phyloP scores from a whole-genome alignment of 2,113 vertebrate species.

The Pteronura brasiliensis region DNA sequence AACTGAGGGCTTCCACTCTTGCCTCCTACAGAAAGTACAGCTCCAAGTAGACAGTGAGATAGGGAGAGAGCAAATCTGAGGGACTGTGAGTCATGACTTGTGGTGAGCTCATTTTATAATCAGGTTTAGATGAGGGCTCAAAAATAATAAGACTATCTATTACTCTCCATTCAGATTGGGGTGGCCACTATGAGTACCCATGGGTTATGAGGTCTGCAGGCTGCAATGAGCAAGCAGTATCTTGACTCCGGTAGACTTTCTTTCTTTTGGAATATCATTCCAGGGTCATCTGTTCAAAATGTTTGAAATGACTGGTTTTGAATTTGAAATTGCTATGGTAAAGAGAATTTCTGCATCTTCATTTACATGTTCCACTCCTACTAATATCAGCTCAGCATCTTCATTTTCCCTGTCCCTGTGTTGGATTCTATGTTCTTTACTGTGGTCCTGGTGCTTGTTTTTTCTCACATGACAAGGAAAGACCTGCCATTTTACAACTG shows the following conservation, averaged over 20 bases:
- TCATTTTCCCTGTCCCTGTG: rapidly evolving
- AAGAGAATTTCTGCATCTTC: constrained; percentile 21
- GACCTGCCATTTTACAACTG: background rate
- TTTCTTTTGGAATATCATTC: background rate
- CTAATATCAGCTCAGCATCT: background rate
- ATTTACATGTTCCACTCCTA: background rate
- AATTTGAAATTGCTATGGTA: background rate
- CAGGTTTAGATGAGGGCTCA: background rate
- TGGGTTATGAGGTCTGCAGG: background rate
- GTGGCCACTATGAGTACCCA: rapidly evolving
- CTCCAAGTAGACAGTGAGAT: background rate
- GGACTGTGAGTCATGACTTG: background rate
- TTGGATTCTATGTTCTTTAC: background rate
- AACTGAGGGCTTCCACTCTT: background rate
- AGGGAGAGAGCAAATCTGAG: background rate
- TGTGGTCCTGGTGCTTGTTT: background rate
- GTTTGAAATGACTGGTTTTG: constrained; percentile 28
- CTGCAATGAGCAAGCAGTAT: background rate
- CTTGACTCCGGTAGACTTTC: background rate
- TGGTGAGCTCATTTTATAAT: background rate
- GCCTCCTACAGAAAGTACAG: background rate
- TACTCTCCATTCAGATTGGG: background rate
- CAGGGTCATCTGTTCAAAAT: constrained; percentile 40
- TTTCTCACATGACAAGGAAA: background rate
- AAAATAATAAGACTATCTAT: background rate